These are phyloP conservation scores for Brachyhypopomus occidentalis DNA, from an alignment of 2,113 vertebrate species.

Conservation along the genomic window DNA sequence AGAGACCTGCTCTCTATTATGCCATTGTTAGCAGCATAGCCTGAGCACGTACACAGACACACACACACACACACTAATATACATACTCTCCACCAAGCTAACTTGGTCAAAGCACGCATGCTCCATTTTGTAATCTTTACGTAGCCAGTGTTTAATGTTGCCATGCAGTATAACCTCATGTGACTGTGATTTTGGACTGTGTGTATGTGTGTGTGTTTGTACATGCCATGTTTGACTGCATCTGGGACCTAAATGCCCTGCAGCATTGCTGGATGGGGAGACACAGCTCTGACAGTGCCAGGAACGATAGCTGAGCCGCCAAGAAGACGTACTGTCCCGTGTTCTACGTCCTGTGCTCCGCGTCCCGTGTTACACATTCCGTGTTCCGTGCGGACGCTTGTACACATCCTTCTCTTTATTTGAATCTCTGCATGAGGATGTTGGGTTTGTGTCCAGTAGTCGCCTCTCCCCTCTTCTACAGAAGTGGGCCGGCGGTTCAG, in stretches of 20 bases:
- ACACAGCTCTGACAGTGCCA: background rate
- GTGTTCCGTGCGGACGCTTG: constrained; percentile 9
- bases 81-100: background rate
- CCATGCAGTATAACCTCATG: too few species aligned
- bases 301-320: too few species aligned
- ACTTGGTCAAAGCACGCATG: background rate
- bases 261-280: too few species aligned
- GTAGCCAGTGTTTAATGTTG: background rate
- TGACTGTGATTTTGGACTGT: background rate
- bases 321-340: too few species aligned
- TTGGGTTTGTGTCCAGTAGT: constrained; percentile 38
- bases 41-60: background rate
- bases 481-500: background rate
- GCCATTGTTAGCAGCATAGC: constrained; percentile 36
- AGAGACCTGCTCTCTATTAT: constrained; percentile 34
- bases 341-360: too few species aligned
- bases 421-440: constrained; percentile 27
- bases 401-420: constrained; percentile 37
- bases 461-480: background rate
- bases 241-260: too few species aligned
- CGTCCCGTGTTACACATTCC: background rate
- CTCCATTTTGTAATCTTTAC: background rate
- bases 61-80: background rate
- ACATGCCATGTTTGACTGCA: background rate
- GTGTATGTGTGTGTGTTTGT: background rate